Evolutionary conservation across 1,140 invertebrate genomes (phyloP).

Genomic region (Manduca sexta): DNA sequence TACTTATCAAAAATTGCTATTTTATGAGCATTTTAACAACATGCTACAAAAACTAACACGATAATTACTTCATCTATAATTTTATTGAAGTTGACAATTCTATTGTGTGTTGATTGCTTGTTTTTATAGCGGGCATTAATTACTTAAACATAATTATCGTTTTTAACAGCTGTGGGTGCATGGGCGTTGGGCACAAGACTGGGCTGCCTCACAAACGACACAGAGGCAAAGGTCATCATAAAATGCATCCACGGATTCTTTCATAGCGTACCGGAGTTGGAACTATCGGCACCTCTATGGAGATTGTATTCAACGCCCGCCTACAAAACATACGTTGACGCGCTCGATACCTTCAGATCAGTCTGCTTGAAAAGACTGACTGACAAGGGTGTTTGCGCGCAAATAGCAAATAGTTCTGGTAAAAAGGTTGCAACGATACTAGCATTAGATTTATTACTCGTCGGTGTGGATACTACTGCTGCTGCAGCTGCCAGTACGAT

Average conservation of each 20-base stretch:
- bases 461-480: slow-evolving; percentile 91
- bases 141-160: slow-evolving; percentile 3
- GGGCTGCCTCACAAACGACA: slow-evolving; percentile 80
- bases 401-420: slow-evolving; percentile 43
- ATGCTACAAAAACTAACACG: too few species aligned
- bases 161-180: slow-evolving; percentile 81
- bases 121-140: too few species aligned
- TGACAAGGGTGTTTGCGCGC: slow-evolving; percentile 56
- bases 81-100: too few species aligned
- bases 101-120: too few species aligned
- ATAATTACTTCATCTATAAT: too few species aligned
- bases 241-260: slow-evolving; percentile 86
- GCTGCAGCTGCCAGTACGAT: slow-evolving; percentile 85
- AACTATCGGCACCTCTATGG: slow-evolving; percentile 87
- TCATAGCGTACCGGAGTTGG: slow-evolving; percentile 83
- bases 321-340: slow-evolving; percentile 82
- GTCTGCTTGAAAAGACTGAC: slow-evolving; percentile 60
- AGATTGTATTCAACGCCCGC: slow-evolving; percentile 82
- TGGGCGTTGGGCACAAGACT: slow-evolving; percentile 86
- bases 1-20: too few species aligned
- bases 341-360: slow-evolving; percentile 79
- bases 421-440: slow-evolving; percentile 82
- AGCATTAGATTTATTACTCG: slow-evolving; percentile 87
- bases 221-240: slow-evolving; percentile 83
- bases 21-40: too few species aligned